Percentiles rank a stretch among this genome's conserved stretches.
These are phyloP conservation scores for Thunnus albacares DNA, from an alignment of 2,797 vertebrate species.

Conservation along the genomic window DNA sequence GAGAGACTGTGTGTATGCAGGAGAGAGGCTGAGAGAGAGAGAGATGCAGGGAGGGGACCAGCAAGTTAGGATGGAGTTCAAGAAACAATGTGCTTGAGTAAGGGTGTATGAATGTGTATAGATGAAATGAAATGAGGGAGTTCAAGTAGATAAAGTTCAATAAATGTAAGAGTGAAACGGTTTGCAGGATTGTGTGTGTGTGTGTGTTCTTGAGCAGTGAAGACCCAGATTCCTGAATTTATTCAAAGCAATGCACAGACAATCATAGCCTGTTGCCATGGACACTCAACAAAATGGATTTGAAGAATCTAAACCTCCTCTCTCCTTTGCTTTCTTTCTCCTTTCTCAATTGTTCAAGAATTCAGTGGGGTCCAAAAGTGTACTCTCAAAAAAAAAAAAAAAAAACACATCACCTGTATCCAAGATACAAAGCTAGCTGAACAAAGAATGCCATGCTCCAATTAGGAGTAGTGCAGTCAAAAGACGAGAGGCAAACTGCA, in stretches of 20 bases:
- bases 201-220: not conserved
- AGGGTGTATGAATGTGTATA: slow-evolving; percentile 3
- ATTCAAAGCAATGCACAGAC: slow-evolving; percentile 49
- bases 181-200: not conserved
- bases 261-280: slow-evolving; percentile 74
- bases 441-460: slow-evolving; percentile 50
- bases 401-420: slow-evolving; percentile 39
- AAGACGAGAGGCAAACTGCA: slow-evolving; percentile 15
- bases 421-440: slow-evolving; percentile 43
- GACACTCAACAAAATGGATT: slow-evolving; percentile 62
- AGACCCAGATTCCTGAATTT: slow-evolving; percentile 46
- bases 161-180: slow-evolving; percentile 11
- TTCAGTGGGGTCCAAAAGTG: slow-evolving; percentile 38
- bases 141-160: slow-evolving; percentile 5
- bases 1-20: slow-evolving; percentile 37
- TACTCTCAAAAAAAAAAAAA: not conserved
- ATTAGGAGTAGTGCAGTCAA: slow-evolving; percentile 41
- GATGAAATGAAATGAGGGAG: not conserved
- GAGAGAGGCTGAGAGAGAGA: not conserved
- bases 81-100: slow-evolving; percentile 6
- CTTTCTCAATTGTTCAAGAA: slow-evolving; percentile 27
- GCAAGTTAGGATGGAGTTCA: slow-evolving; percentile 33
- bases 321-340: slow-evolving; percentile 24
- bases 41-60: slow-evolving; percentile 26
- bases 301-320: slow-evolving; percentile 52